Evolutionary conservation across 2,888 invertebrate genomes (phyloP), one percentile per base, ranked within the genome.

Genomic region (Chrysolina americana): DNA sequence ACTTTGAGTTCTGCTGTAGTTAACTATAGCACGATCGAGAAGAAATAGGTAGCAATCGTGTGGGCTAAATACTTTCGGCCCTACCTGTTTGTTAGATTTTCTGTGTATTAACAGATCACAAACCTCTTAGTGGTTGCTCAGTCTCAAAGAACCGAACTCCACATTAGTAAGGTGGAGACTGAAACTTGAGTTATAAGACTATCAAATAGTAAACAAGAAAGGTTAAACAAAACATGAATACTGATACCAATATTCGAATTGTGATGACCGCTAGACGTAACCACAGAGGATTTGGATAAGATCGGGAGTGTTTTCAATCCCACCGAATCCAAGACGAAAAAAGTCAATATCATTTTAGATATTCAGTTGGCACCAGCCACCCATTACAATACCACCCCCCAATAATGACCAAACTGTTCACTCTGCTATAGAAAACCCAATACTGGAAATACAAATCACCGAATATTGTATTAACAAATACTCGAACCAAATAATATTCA

Each of bases 151-250:
- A 44, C 13, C 44, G 8, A 44, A 44, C 44, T 44, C 44, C 13
- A 13, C 2, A 8, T 5, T 44, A 44, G 9, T 44, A 2, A 44
- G 44, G 44, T 44, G 44, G 44, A 44, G 13, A 44, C 8, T 62
- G 23, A 68, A 68, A 36, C n/a, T 50, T 5, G 28, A 68, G 28
- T 5, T 44, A 44, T 70, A 62, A n/a, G 62, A 70, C 28, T 70
- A 59, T 19, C 44, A 62, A 23, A 21, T 70, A 2, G 36, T 47
- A 6, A 62, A 70, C 44, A 70, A 47, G 11, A 70, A 56, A 36
- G 69, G 62, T n/a, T 11, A 70, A 59, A 41, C 2, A 21, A 19
- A 62, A 59, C 21, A 70, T 62, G 10, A 70, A 53, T n/a, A 21
- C 19, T 3, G 8, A 53, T 53, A 53, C 9, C 9, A 53, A 53